Percentiles rank a stretch among this genome's conserved stretches.
phyloP scores from a whole-genome alignment of 1,140 invertebrate species.

The Zelostemma sp. region DNA sequence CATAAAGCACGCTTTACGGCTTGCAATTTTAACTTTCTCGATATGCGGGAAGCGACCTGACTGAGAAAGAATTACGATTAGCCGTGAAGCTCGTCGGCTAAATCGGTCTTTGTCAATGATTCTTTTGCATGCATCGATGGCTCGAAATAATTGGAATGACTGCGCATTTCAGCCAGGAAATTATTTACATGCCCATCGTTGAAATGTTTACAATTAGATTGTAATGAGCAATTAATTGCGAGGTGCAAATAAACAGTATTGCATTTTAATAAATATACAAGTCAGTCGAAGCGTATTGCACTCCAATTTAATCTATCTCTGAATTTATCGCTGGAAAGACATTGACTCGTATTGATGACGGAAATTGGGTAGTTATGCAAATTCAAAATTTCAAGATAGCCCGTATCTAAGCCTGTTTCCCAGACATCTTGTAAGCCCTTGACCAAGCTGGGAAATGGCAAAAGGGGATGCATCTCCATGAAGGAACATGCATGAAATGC shows the following conservation, averaged over 20 bases:
- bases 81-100: background rate
- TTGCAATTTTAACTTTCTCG: constrained; percentile 59
- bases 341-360: constrained; percentile 17
- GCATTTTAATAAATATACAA: background rate
- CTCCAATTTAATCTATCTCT: background rate
- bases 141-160: constrained; percentile 1
- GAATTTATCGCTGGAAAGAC: constrained; percentile 10
- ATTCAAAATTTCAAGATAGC: constrained; percentile 24
- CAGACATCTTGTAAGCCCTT: constrained; percentile 33
- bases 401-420: constrained; percentile 41
- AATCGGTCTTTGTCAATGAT: background rate
- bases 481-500: background rate
- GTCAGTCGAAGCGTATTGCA: no score
- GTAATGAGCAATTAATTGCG: no score
- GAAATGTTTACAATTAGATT: no score
- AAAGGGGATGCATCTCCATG: background rate
- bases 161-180: no score
- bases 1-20: constrained; percentile 59
- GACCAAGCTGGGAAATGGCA: constrained; percentile 21
- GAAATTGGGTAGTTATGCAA: constrained; percentile 32
- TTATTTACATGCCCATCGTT: no score
- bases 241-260: background rate
- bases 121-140: background rate
- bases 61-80: constrained; percentile 41
- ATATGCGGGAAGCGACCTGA: constrained; percentile 31